Percentiles rank a stretch among this genome's conserved stretches.
Evolutionary conservation across 2,113 vertebrate genomes (phyloP).

Genomic region (Pomatostomus ruficeps): DNA sequence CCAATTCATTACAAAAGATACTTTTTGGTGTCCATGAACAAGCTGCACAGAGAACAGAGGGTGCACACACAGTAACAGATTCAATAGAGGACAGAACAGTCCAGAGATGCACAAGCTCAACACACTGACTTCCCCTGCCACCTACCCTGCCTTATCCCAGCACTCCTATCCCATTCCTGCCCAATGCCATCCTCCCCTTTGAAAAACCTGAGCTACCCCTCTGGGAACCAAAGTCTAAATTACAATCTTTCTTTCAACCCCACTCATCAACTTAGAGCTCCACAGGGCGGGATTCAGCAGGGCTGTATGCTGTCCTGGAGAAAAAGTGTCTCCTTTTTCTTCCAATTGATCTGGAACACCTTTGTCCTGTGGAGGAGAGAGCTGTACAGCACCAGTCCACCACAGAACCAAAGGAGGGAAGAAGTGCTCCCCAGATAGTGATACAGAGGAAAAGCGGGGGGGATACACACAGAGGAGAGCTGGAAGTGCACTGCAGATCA

Average conservation of each 20-base stretch:
- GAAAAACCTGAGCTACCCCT: neutral
- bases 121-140: neutral
- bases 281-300: neutral
- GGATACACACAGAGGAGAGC: neutral
- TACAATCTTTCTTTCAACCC: neutral
- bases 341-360: neutral
- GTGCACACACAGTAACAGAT: neutral
- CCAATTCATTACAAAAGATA: neutral
- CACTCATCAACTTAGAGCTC: neutral
- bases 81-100: neutral
- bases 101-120: neutral
- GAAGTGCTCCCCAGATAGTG: neutral
- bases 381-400: neutral
- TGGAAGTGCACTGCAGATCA: neutral
- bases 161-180: neutral
- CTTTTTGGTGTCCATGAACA: neutral
- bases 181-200: neutral
- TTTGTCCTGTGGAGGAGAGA: neutral
- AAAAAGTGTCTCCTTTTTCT: neutral
- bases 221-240: neutral
- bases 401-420: neutral
- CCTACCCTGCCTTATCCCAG: neutral
- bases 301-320: neutral
- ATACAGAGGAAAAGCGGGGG: neutral
- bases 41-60: neutral